Base-by-base conservation (phyloP, 2,888 invertebrate species). In the Polyommatus icarus region DNA sequence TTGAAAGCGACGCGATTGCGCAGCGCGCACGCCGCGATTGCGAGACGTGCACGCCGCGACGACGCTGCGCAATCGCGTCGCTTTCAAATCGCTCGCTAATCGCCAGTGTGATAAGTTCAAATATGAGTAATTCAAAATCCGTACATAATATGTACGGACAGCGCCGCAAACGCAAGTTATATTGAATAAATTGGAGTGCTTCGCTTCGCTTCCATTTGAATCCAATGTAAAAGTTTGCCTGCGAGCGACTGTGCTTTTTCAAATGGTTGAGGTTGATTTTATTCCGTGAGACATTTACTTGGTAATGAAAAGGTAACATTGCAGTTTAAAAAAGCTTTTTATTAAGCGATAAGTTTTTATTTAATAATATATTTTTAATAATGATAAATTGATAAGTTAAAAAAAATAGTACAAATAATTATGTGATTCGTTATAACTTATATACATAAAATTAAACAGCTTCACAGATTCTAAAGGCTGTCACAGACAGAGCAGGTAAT, bases 231-330 rank as follows among this genome's bases (percentile, higher is more conserved):
- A 46, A 20, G 12, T 24, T 46, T 29, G 8, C 46, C 46, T 46
- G 73, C 73, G 24, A 24, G 73, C 50, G 73, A 73, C 20, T 73
- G 46, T 73, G 40, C 46, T 75, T 75, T 75, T 75, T 15, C 50
- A 67, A 67, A 75, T 20, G n/a, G 73, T 32, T 36, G 36, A 36
- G 36, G 73, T 50, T 50, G 50, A 50, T 50, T 75, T 75, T 75
- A 75, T 24, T 50, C 50, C 73, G 24, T 24, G 18, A 50, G 29
- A 75, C 24, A 54, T 75, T 54, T 24, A 29, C 73, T 50, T 29
- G 24, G 46, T 75, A 75, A 75, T 75, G 73, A 50, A 75, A 75
- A 75, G 50, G 73, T 24, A 75, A 50, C 50, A 50, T 75, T 50
- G 24, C 24, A 50, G 12, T 75, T 75, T 20, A 75, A 24, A 75